Percentiles rank a stretch among this genome's conserved stretches.
phyloP scores from a whole-genome alignment of 2,797 vertebrate species.

The Coendou prehensilis region DNA sequence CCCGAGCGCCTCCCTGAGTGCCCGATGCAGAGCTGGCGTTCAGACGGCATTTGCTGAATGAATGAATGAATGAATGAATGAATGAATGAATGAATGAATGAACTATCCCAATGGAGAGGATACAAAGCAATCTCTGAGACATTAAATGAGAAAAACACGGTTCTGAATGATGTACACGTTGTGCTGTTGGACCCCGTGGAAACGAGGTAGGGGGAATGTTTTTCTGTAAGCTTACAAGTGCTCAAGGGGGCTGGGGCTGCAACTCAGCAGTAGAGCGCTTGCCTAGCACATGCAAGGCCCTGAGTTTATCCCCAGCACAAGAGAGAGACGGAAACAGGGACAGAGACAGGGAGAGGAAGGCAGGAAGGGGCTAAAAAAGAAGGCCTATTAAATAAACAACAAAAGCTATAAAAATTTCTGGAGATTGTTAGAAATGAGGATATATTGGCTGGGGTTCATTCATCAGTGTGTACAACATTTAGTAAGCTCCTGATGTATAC shows the following conservation, averaged over 20 bases:
- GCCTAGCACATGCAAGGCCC: not conserved
- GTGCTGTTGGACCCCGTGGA: too few species aligned
- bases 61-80: too few species aligned
- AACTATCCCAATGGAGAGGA: not conserved
- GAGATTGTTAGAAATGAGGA: not conserved
- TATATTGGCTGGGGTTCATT: not conserved
- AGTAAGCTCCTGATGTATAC: not conserved
- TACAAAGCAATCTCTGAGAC: not conserved
- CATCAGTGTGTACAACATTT: not conserved
- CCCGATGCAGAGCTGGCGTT: not conserved
- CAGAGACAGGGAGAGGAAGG: not conserved
- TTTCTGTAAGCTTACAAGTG: constrained; percentile 13
- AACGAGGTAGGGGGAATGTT: not conserved
- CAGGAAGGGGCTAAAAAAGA: not conserved
- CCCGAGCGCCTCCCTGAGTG: not conserved
- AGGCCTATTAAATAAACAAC: constrained; percentile 8
- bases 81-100: not conserved
- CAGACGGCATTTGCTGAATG: not conserved
- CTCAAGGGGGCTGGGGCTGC: not conserved
- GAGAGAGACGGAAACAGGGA: not conserved
- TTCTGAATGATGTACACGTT: not conserved
- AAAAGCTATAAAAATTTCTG: not conserved
- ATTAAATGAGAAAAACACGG: not conserved
- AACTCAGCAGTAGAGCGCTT: not conserved
- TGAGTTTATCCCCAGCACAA: not conserved